Evolutionary conservation across 2,113 vertebrate species (phyloP).

Genomic region (Triplophysa siluroides): DNA sequence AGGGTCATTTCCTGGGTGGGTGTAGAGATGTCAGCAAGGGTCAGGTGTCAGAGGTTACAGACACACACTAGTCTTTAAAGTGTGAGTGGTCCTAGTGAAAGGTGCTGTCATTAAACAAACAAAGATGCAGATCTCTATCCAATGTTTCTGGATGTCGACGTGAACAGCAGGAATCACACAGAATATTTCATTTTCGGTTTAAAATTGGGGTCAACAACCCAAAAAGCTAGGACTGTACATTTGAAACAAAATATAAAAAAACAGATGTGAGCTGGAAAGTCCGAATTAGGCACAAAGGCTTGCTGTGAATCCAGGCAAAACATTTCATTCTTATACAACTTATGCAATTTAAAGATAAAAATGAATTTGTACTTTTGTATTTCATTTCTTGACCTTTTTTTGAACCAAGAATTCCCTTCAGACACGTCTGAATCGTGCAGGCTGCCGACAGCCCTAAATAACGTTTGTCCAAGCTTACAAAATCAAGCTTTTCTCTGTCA

Average conservation of each 20-base stretch:
- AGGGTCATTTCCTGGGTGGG: conserved; percentile 56
- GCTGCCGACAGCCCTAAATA: background rate
- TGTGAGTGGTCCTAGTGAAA: conserved; percentile 52
- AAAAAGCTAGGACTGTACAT: no score
- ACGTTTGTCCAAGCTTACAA: background rate
- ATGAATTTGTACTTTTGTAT: background rate
- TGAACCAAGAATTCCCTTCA: conserved; percentile 3
- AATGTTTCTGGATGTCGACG: background rate
- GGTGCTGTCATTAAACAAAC: conserved; percentile 52
- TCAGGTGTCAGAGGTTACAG: conserved; percentile 50
- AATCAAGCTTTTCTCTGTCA: conserved; percentile 41
- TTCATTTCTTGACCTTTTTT: conserved; percentile 1
- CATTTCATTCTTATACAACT: no score
- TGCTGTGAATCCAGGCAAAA: no score
- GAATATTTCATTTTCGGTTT: background rate
- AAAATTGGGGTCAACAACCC: background rate
- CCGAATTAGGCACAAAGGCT: no score
- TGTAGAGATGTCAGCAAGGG: conserved; percentile 49
- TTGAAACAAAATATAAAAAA: no score
- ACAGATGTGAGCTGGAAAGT: no score
- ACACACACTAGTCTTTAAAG: conserved; percentile 41
- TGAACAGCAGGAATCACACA: background rate
- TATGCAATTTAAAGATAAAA: no score
- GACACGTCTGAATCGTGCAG: background rate
- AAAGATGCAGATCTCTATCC: conserved; percentile 27